Base-by-base conservation (phyloP, 1,140 invertebrate genomes). In the Panagrolaimus sp. region DNA sequence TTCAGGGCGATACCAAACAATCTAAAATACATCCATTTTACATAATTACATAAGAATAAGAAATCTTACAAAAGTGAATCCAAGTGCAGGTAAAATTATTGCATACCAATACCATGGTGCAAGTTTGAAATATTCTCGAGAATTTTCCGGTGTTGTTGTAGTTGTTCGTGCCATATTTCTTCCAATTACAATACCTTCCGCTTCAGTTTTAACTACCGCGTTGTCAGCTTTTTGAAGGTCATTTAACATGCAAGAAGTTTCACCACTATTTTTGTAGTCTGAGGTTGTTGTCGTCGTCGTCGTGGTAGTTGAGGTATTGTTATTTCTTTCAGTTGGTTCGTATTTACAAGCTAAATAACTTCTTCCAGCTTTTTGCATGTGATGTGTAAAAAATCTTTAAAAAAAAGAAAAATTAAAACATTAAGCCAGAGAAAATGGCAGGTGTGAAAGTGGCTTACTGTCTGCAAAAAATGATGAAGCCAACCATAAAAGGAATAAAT, bases 281-380 rank as follows among this genome's bases (percentile, higher is more conserved):
- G 48, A 12, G 14, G 52, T 58, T 38, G 17, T 21, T 28, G 17
- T 58, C 10, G 52, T 17, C 2, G 52, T 12, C n/a, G n/a, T 21
- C n/a, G n/a, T 1, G 52, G n/a, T n/a, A n/a, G n/a, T 15, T 8
- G 15, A 9, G 52, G 15, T 28, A 28, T 1, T 12, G 52, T 26
- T 9, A 8, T 26, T 12, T n/a, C n/a, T n/a, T n/a, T n/a, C n/a
- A n/a, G 32, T 1, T 6, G 75, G 71, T 28, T 75, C 73, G 15
- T 72, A 75, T 26, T 73, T 74, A 65, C 68, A 71, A 47, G 79
- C 74, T n/a, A 77, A 46, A 65, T 71, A 77, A 43, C 79, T 77
- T 24, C 76, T 76, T 21, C 65, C 46, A 9, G 73, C 62, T 43
- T 64, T 67, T 48, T 78, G 71, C 62, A 77, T 73, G 52, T 75